A percentile compares a stretch with the other conserved stretches of the same genome.
Conservation (phyloP, 2,888 invertebrate species). For the Melinaea menophilus region DNA sequence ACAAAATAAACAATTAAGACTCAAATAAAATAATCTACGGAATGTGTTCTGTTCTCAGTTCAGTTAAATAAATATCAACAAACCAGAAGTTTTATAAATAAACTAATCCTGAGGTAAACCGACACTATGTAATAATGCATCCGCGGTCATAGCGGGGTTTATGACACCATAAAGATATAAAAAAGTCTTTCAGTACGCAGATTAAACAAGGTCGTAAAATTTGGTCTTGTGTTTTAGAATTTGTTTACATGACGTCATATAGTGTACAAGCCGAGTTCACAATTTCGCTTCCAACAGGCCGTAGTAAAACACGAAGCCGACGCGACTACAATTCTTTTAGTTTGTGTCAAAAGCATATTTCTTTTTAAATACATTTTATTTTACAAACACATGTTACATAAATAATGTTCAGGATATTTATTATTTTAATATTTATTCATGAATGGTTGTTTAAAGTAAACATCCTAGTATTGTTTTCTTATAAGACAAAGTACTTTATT, state of each 20-base stretch:
- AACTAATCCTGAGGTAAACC: constrained; percentile 6
- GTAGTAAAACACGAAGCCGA: no score
- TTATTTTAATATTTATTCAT: background rate
- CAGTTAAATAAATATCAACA: background rate
- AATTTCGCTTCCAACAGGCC: background rate
- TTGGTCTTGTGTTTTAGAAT: constrained; percentile 28
- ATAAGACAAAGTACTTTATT: background rate
- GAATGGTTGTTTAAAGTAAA: background rate
- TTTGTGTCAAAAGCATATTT: no score
- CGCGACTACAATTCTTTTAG: no score
- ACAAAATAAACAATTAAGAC: no score
- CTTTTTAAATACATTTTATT: no score
- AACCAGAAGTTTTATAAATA: constrained; percentile 1
- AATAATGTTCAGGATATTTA: constrained; percentile 1
- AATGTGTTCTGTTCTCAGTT: background rate
- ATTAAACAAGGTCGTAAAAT: constrained; percentile 49
- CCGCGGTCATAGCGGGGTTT: constrained; percentile 35
- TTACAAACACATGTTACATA: background rate
- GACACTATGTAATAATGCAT: constrained; percentile 26
- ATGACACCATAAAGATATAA: constrained; percentile 45
- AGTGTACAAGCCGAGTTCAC: background rate
- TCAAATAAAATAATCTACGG: no score
- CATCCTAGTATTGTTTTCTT: background rate
- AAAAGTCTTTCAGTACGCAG: constrained; percentile 42
- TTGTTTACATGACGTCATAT: constrained; percentile 1